Percentiles rank a stretch among this genome's conserved stretches.
Evolutionary conservation across 1,140 invertebrate genomes (phyloP).

Genomic region (Palaemon carinicauda): DNA sequence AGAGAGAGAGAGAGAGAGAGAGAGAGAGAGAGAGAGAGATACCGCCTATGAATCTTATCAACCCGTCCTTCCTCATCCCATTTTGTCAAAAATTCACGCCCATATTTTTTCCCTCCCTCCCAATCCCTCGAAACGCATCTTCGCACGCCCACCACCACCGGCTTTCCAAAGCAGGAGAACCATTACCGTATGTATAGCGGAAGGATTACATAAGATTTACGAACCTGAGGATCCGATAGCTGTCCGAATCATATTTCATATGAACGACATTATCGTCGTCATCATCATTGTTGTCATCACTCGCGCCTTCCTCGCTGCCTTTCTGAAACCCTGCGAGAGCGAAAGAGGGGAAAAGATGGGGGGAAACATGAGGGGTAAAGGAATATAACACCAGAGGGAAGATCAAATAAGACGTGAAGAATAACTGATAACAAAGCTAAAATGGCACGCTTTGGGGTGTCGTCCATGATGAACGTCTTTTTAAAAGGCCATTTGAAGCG

Average conservation of each 20-base stretch:
- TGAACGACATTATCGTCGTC: conserved; percentile 16
- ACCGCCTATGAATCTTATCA: neutral
- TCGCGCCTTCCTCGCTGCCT: neutral
- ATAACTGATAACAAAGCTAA: neutral
- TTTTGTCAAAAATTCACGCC: neutral
- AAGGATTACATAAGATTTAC: conserved; percentile 50
- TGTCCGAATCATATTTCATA: conserved; percentile 34
- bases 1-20: neutral
- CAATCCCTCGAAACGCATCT: neutral
- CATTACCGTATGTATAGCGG: conserved; percentile 51
- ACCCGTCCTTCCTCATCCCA: neutral
- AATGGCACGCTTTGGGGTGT: neutral
- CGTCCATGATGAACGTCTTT: too few species aligned
- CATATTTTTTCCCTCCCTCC: neutral
- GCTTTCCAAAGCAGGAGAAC: neutral
- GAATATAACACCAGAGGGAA: neutral
- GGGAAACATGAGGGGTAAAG: neutral
- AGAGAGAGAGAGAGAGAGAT: neutral
- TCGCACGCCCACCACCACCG: neutral
- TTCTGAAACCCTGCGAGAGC: neutral
- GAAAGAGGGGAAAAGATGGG: neutral
- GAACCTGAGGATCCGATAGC: neutral
- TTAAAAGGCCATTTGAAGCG: too few species aligned
- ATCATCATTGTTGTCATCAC: neutral
- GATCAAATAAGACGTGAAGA: neutral